phyloP scores from a whole-genome alignment of 2,888 invertebrate species.

The Pegoplata infirma region DNA sequence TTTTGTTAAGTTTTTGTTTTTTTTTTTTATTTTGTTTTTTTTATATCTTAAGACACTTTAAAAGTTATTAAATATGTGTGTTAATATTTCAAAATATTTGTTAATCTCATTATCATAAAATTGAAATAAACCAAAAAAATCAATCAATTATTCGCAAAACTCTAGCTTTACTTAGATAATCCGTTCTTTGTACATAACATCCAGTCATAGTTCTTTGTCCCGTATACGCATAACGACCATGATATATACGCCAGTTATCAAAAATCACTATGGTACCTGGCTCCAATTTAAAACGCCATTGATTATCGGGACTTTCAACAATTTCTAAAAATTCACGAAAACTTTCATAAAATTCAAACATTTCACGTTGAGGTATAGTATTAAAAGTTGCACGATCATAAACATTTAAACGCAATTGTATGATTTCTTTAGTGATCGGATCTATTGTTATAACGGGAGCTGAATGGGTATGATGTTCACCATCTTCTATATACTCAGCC shows the following conservation, averaged over 20 bases:
- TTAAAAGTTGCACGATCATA: slow-evolving; percentile 85
- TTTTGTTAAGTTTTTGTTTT: not conserved
- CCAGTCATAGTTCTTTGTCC: slow-evolving; percentile 84
- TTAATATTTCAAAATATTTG: not conserved
- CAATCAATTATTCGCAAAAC: slow-evolving; percentile 78
- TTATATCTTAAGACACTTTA: not conserved
- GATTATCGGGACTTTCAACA: slow-evolving; percentile 79
- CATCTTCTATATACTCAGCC: slow-evolving; percentile 83
- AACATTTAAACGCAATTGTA: slow-evolving; percentile 85
- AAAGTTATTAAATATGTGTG: not conserved
- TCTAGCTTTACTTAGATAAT: slow-evolving; percentile 83
- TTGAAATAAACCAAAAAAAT: not conserved
- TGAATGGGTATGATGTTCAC: slow-evolving; percentile 80
- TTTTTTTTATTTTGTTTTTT: too few species aligned
- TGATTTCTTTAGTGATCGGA: slow-evolving; percentile 79
- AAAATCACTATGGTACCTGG: slow-evolving; percentile 86
- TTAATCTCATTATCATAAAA: not conserved
- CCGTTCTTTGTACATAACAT: slow-evolving; percentile 86
- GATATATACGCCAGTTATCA: slow-evolving; percentile 89
- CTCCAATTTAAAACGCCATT: slow-evolving; percentile 81
- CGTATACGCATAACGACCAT: slow-evolving; percentile 85
- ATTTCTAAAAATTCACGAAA: slow-evolving; percentile 80
- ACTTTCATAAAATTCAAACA: slow-evolving; percentile 82
- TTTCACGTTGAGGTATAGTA: slow-evolving; percentile 79
- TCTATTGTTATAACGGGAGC: slow-evolving; percentile 82